Conservation (phyloP, 2,888 invertebrate species). For the Torymus auratus region DNA sequence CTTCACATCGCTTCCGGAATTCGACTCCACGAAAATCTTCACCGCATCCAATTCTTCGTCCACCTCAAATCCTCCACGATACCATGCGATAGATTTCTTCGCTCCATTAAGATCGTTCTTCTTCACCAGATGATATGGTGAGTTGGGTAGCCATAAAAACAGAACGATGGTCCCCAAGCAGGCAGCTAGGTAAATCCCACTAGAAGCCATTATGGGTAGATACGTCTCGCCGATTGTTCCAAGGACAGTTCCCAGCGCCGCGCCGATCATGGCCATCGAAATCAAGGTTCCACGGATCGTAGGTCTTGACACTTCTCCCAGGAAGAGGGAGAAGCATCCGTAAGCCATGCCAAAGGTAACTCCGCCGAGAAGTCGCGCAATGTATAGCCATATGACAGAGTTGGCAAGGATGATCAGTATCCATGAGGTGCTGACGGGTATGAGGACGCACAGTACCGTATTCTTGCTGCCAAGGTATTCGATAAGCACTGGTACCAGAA, state of each 20-base stretch:
- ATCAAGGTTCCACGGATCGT: conserved; percentile 68
- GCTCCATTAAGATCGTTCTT: background rate
- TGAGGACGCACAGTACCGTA: conserved; percentile 58
- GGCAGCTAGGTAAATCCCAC: conserved; percentile 65
- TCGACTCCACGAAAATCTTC: conserved; percentile 41
- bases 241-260: conserved; percentile 66
- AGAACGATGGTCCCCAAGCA: conserved; percentile 61
- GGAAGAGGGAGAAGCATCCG: conserved; percentile 64
- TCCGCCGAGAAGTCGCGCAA: conserved; percentile 60
- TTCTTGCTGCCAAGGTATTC: conserved; percentile 62
- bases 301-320: conserved; percentile 67
- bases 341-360: conserved; percentile 64
- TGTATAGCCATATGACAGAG: conserved; percentile 63
- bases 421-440: conserved; percentile 62
- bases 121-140: conserved; percentile 64
- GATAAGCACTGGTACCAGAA: conserved; percentile 59
- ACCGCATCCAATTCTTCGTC: conserved; percentile 60
- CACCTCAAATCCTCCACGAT: conserved; percentile 38
- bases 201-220: conserved; percentile 64
- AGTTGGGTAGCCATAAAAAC: conserved; percentile 68
- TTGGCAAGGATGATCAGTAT: conserved; percentile 59
- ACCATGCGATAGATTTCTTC: conserved; percentile 27
- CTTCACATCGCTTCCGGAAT: conserved; percentile 37
- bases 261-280: conserved; percentile 65
- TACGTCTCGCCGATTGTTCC: conserved; percentile 68